phyloP scores from a whole-genome alignment of 2,113 vertebrate genomes.

The Thunnus maccoyii region DNA sequence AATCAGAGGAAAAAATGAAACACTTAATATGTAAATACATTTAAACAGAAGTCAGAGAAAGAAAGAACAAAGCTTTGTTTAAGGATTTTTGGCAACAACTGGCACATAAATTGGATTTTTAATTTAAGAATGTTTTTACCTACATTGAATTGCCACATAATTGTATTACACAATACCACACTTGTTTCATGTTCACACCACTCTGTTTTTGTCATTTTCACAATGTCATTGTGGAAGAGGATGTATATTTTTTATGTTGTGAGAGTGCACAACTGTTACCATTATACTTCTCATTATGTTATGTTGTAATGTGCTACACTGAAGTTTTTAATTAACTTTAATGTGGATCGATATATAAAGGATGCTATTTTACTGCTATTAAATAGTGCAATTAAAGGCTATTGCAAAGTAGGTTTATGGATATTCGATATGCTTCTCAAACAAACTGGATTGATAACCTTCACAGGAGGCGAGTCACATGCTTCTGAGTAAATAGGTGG shows the following conservation, averaged over 20 bases:
- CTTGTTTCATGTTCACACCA: no score
- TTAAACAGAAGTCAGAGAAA: background rate
- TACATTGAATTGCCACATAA: no score
- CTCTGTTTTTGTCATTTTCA: background rate
- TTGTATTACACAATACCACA: no score
- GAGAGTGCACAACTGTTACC: background rate
- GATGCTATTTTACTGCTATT: background rate
- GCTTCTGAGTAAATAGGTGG: constrained; percentile 18
- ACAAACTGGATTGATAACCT: constrained; percentile 3
- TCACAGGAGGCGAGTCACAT: constrained; percentile 25
- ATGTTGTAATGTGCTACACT: background rate
- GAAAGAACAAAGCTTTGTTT: background rate
- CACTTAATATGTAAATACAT: background rate
- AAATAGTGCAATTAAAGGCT: background rate
- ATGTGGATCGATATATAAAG: background rate
- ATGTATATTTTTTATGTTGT: no score
- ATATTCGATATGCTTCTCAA: constrained; percentile 38
- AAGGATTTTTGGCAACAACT: background rate
- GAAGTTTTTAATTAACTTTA: constrained; percentile 5
- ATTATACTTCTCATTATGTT: background rate
- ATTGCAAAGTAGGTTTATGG: constrained; percentile 25
- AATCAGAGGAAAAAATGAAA: constrained; percentile 70
- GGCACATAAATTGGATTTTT: no score
- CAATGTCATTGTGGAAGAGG: background rate
- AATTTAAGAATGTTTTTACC: no score